A percentile compares a stretch with the other conserved stretches of the same genome.
Evolutionary conservation across 1,140 invertebrate species (phyloP).

Genomic region (Octopus bimaculoides): DNA sequence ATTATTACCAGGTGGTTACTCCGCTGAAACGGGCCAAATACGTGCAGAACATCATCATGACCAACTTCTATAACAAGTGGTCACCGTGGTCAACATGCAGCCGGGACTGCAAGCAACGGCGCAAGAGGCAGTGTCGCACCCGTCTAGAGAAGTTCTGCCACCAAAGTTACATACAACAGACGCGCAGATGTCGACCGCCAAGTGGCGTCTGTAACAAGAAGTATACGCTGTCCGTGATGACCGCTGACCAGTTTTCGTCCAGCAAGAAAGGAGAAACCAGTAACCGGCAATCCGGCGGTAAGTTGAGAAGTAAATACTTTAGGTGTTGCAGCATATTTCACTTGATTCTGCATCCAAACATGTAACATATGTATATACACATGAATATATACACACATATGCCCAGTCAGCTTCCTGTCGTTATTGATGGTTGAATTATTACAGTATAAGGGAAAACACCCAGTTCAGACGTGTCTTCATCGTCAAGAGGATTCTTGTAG

Average conservation of each 20-base stretch:
- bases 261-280: background rate
- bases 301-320: background rate
- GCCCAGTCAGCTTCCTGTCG: background rate
- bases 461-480: too few relatives aligned
- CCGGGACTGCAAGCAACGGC: conserved; percentile 62
- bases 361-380: background rate
- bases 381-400: background rate
- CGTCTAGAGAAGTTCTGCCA: conserved; percentile 61
- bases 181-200: conserved; percentile 68
- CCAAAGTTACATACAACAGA: conserved; percentile 72
- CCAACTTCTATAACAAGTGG: conserved; percentile 64
- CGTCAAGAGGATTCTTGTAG: too few relatives aligned
- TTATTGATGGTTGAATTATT: background rate
- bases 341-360: background rate
- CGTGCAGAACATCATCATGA: background rate
- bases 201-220: conserved; percentile 28
- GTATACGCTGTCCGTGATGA: conserved; percentile 23
- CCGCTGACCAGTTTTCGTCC: background rate
- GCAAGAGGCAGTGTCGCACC: conserved; percentile 73
- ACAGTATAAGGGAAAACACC: too few relatives aligned
- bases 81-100: conserved; percentile 66
- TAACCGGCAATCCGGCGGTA: background rate
- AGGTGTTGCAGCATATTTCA: background rate
- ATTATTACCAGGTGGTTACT: background rate
- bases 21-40: background rate